Conservation (phyloP, 92 coral and sea anemone genomes). For the Hydrozoanthus gracilis region DNA sequence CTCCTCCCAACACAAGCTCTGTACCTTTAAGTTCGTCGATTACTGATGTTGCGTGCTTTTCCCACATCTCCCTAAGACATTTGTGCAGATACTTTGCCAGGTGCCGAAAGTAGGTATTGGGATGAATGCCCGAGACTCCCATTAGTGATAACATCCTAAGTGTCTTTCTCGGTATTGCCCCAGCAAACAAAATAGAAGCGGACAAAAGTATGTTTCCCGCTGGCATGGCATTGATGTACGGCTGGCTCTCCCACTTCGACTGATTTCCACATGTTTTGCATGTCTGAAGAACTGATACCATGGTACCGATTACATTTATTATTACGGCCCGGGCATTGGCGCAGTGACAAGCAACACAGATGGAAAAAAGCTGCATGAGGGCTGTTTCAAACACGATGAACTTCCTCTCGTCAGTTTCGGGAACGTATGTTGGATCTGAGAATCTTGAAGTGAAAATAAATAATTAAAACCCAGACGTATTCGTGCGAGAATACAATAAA, state of each 20-base stretch:
- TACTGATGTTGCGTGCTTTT: slow-evolving; percentile 5
- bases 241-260: slow-evolving; percentile 48
- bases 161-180: slow-evolving; percentile 45
- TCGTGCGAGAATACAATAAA: too few species aligned
- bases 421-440: too few species aligned
- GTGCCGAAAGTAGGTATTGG: slow-evolving; percentile 46
- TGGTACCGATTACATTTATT: slow-evolving; percentile 33
- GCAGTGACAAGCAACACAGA: too few species aligned
- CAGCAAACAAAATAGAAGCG: slow-evolving; percentile 51
- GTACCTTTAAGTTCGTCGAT: neutral
- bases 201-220: slow-evolving; percentile 54
- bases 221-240: slow-evolving; percentile 24
- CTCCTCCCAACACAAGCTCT: slow-evolving; percentile 36
- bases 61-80: neutral
- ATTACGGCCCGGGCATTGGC: slow-evolving; percentile 30
- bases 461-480: too few species aligned
- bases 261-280: slow-evolving; percentile 43
- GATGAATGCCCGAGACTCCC: slow-evolving; percentile 38
- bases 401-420: too few species aligned
- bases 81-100: slow-evolving; percentile 38
- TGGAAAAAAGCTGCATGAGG: too few species aligned
- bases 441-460: too few species aligned
- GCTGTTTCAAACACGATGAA: too few species aligned
- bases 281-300: slow-evolving; percentile 19
- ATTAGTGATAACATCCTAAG: slow-evolving; percentile 31